Evolutionary conservation across 2,113 vertebrate genomes (phyloP), one percentile per base, ranked within the genome.

Genomic region (Lamprologus tigripictilis): DNA sequence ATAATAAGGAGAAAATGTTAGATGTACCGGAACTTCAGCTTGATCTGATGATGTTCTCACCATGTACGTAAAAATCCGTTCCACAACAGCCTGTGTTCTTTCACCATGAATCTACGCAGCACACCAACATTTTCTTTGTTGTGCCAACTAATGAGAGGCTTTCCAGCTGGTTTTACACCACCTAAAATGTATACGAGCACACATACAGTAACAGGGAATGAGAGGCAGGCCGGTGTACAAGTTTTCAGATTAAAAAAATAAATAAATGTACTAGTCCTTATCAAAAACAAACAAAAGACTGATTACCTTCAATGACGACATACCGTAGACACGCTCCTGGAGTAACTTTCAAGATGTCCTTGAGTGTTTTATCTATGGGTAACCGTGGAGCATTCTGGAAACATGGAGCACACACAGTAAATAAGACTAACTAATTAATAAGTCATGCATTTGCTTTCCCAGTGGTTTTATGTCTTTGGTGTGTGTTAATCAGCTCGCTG

Each of bases 81-180:
- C 98, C 98, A 98, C 79, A 98, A 92, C 66, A 98, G 94, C 40
- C 96, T 96, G 92, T 98, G 97, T 76, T 98, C 97, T 23, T 90
- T 96, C 76, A 98, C 91, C n/a, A 97, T 92, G 73, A 97, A 95
- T 80, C 95, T 97, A 93, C 98, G 98, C 71, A 98, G 96, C 82
- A 98, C 98, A 0, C 97, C 98, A n/a, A 95, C 90, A 26, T 82
- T 82, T 68, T 97, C 93, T 82, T 97, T 96, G 63, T 98, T 96
- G 91, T 97, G 97, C 35, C 96, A 95, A 92, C 98, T 98, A 21
- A 85, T 95, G 45, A 98, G 92, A 5, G 93, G 92, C 73, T 96
- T 94, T 2, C 93, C 94, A 3, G 95, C 92, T 7, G 98, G 95
- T 80, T 97, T 95, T 83, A 98, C 97, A 31, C 96, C 87, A 45